phyloP scores from a whole-genome alignment of 30 jellyfish, hydroid and myxozoan genomes.

The Clytia hemisphaerica region DNA sequence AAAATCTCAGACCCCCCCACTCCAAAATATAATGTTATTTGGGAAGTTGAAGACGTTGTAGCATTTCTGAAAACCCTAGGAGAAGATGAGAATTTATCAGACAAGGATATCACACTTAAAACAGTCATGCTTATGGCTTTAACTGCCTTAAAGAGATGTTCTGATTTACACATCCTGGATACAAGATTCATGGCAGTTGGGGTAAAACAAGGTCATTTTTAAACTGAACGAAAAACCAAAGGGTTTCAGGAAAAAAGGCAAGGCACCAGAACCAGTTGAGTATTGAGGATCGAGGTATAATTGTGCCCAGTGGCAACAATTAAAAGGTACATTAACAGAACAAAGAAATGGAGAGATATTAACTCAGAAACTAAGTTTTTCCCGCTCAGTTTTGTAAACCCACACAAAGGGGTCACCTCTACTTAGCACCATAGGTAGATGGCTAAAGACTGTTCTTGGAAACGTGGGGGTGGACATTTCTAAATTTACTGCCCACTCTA shows the following conservation, averaged over 20 bases:
- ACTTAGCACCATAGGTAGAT: too few relatives aligned
- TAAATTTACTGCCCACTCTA: too few relatives aligned
- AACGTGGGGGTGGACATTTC: too few relatives aligned
- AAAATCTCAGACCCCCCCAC: too few relatives aligned
- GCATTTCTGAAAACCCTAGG: not conserved
- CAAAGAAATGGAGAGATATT: too few relatives aligned
- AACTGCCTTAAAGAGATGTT: not conserved
- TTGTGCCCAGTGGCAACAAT: not conserved
- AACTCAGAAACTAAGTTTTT: too few relatives aligned
- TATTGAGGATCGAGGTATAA: not conserved
- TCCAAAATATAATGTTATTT: too few relatives aligned
- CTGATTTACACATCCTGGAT: not conserved
- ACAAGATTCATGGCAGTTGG: slow-evolving; percentile 3
- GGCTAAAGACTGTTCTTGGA: too few relatives aligned
- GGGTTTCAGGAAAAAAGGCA: not conserved
- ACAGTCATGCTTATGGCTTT: not conserved
- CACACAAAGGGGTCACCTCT: too few relatives aligned
- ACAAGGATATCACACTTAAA: not conserved
- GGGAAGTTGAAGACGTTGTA: not conserved
- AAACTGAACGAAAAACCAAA: not conserved
- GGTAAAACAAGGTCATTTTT: too few relatives aligned
- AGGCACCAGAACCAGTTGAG: not conserved
- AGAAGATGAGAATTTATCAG: not conserved
- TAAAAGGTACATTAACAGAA: not conserved
- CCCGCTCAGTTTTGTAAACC: too few relatives aligned